Base-by-base conservation (phyloP, 2,888 invertebrate species). In the Drosophila multiciliata region DNA sequence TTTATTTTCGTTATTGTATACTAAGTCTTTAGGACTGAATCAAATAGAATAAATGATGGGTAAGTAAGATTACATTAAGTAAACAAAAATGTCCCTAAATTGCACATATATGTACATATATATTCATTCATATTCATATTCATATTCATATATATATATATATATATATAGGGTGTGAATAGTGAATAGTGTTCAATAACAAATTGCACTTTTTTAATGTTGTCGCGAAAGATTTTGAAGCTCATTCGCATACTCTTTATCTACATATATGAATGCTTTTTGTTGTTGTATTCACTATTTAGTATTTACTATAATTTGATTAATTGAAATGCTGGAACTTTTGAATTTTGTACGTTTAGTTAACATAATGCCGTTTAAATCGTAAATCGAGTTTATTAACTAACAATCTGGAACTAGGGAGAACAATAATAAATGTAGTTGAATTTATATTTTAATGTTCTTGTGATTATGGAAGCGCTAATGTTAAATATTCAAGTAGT, bases 381-480 rank as follows among this genome's bases (percentile, higher is more conserved):
- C 26, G 36, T 53, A 42, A 49, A 54, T 61, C 17, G 26, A 52
- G 36, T 50, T 20, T 35, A 40, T 55, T 55, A 2, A 32, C 38
- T 60, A 35, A 57, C 45, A 58, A 73, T 67, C 58, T 55, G 61
- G 53, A 76, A 73, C 49, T 53, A 50, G 52, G 52, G 57, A 49
- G 42, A 57, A 52, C 32, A 53, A 74, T 70, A n/a, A n/a, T 48
- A 20, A 35, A 55, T 32, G 3, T 38, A 38, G 3, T 38, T 42
- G 11, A 42, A 42, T 38, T 17, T 33, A 71, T 33, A 23, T 57
- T 33, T 42, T 3, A 33, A 29, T 40, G 60, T 65, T 23, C 20
- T 38, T 66, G 69, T 52, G 64, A 65, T 58, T 77, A 69, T 84
- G 84, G 84, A 84, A 84, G 89, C 89, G 75, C 89, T 81, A 73